Evolutionary conservation across 2,888 invertebrate genomes (phyloP).

Genomic region (Perizoma affinitatum): DNA sequence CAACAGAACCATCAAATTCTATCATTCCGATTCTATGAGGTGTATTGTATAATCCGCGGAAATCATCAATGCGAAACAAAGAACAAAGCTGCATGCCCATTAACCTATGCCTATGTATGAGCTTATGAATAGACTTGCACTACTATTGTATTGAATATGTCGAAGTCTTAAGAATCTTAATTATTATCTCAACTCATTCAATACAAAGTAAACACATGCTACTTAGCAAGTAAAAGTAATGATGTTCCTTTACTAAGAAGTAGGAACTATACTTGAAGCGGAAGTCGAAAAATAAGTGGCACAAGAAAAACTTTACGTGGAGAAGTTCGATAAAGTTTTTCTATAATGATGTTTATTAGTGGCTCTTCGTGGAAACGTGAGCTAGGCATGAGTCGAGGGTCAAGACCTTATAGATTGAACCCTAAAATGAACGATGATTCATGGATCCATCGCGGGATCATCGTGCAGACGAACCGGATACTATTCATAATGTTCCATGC

Average conservation of each 20-base stretch:
- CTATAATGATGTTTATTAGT: constrained; percentile 1
- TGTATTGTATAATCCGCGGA: constrained; percentile 25
- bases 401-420: constrained; percentile 38
- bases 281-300: constrained; percentile 8
- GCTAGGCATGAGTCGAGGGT: constrained; percentile 14
- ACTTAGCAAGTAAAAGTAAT: no score
- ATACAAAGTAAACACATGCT: neutral
- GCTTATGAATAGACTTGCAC: constrained; percentile 10
- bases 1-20: constrained; percentile 61
- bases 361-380: constrained; percentile 27
- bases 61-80: constrained; percentile 19
- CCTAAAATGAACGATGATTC: constrained; percentile 54
- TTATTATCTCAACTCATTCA: constrained; percentile 2
- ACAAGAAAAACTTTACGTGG: constrained; percentile 10
- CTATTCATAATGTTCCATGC: constrained; percentile 58
- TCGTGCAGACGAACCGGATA: constrained; percentile 66
- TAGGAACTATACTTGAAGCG: constrained; percentile 3
- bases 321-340: constrained; percentile 6
- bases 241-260: no score
- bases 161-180: neutral
- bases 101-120: neutral
- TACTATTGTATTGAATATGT: constrained; percentile 18
- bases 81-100: constrained; percentile 5
- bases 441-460: constrained; percentile 49
- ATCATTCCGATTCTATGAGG: constrained; percentile 42